phyloP scores from a whole-genome alignment of 2,888 invertebrate genomes.

The Paralinhomoeus sp. region DNA sequence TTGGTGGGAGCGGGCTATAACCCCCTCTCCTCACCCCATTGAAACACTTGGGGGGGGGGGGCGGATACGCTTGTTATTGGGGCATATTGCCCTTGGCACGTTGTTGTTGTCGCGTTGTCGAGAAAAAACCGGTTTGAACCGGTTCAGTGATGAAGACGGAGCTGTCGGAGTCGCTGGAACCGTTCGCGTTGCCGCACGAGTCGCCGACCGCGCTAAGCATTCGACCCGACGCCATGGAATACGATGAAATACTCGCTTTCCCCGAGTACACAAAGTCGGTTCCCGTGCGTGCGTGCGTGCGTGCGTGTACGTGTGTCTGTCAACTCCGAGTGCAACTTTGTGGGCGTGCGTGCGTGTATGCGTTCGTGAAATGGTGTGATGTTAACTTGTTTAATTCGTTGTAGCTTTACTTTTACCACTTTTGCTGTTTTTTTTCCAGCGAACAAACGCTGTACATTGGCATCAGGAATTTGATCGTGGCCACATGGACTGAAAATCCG shows the following conservation, averaged over 20 bases:
- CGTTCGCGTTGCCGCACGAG: constrained; percentile 20
- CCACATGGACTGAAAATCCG: constrained; percentile 28
- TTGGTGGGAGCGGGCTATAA: too few relatives aligned
- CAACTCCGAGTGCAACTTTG: too few relatives aligned
- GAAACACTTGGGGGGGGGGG: too few relatives aligned
- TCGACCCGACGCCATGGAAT: constrained; percentile 28
- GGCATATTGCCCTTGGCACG: too few relatives aligned
- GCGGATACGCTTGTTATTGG: too few relatives aligned
- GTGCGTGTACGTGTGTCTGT: too few relatives aligned
- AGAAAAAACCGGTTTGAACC: not conserved
- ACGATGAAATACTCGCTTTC: constrained; percentile 26
- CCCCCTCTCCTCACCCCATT: too few relatives aligned
- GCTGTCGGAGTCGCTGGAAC: constrained; percentile 14
- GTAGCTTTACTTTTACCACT: too few relatives aligned
- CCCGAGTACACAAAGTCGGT: constrained; percentile 20
- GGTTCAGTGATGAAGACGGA: not conserved
- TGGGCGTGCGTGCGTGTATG: too few relatives aligned
- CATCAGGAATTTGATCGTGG: constrained; percentile 28
- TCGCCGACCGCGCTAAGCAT: constrained; percentile 20
- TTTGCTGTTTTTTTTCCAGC: constrained; percentile 8
- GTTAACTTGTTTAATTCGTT: constrained; percentile 1
- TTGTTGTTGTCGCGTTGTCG: too few relatives aligned
- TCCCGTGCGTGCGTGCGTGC: too few relatives aligned
- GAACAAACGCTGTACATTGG: constrained; percentile 26
- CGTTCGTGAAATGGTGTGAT: too few relatives aligned